Conservation (phyloP, 2,797 vertebrate genomes). For the Pyrocephalus nanus region DNA sequence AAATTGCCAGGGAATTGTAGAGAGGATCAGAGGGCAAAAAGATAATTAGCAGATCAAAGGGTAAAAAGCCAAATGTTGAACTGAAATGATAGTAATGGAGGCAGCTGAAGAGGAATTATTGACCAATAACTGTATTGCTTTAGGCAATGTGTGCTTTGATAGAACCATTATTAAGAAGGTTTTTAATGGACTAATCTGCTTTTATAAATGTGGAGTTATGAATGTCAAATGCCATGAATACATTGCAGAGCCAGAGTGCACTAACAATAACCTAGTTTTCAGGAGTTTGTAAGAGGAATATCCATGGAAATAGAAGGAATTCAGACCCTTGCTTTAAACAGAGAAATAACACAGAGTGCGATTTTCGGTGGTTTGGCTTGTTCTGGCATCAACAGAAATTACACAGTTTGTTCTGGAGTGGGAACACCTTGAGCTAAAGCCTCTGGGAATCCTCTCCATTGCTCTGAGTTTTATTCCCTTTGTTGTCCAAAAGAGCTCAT, state of each 20-base stretch:
- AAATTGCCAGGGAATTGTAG: constrained; percentile 40
- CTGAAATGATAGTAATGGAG: constrained; percentile 34
- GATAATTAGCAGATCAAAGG: constrained; percentile 65
- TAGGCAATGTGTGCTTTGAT: constrained; percentile 10
- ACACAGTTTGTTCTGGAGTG: background rate
- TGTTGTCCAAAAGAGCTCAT: background rate
- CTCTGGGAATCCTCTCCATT: background rate
- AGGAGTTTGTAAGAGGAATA: background rate
- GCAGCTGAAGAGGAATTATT: constrained; percentile 52
- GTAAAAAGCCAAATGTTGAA: constrained; percentile 20
- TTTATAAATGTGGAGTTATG: constrained; percentile 2
- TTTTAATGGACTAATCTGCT: constrained; percentile 30
- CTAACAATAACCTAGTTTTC: background rate
- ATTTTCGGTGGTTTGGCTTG: background rate
- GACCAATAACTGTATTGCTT: constrained; percentile 55
- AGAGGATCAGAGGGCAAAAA: constrained; percentile 53
- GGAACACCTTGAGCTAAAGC: background rate
- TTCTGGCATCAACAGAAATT: background rate
- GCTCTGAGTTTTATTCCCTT: background rate
- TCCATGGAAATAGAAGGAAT: background rate
- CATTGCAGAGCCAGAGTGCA: background rate
- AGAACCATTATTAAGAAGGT: constrained; percentile 22
- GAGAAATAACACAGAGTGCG: background rate
- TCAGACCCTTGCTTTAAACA: background rate
- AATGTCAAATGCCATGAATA: background rate